Evolutionary conservation across 2,797 vertebrate genomes (phyloP), one percentile per base, ranked within the genome.

Genomic region (Sciurus vulgaris): DNA sequence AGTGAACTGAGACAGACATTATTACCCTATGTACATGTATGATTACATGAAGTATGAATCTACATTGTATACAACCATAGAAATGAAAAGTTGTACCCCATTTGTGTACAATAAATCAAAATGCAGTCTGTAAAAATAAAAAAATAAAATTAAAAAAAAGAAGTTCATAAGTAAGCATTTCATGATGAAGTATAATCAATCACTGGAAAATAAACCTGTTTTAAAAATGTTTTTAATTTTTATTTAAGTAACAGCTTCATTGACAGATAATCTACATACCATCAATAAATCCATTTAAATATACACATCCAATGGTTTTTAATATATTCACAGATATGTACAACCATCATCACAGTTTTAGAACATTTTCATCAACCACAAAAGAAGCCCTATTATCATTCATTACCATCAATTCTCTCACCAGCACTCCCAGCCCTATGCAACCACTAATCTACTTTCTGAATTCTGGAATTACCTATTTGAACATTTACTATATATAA

Each of bases 131-230:
- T 38, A 38, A 38, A 38, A 38, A 38, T 38, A 38, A 38, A 38
- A 38, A 38, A 38, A 38, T 38, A 38, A 38, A 38, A 38, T 38
- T 38, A 3, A 38, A 38, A 38, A 4, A 3, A 38, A 38, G 38
- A 92, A 89, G 44, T 47, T 86, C 38, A 93, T 28, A 81, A 59
- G 63, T 86, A 91, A 51, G 33, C 5, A 90, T 86, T 93, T 74
- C 51, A 88, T n/a, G n/a, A 63, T 17, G 35, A 35, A 89, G 13
- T 63, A 11, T 30, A 61, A 77, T 38, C 38, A 28, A 69, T 89
- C 56, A 79, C 35, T 41, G 54, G 54, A 8, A 78, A 78, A 63
- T 63, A 78, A 86, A 73, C 41, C 8, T 30, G 7, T 41, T 86
- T 89, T 73, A 63, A 7, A 35, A 47, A 13, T 76, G 38, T 38